phyloP scores from a whole-genome alignment of 2,797 vertebrate genomes.

The Esox lucius region DNA sequence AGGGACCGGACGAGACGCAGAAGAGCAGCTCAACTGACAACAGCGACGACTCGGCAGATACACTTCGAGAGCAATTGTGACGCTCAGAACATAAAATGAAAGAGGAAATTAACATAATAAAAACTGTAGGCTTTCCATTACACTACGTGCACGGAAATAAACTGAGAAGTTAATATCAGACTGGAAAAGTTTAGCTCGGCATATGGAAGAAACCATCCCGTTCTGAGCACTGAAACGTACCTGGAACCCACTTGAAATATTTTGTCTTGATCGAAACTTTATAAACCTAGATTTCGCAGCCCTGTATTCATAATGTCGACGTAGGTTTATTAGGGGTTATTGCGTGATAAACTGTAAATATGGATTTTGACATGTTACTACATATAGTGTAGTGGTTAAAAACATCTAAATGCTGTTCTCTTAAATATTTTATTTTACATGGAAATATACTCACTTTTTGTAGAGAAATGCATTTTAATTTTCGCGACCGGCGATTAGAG shows the following conservation, averaged over 20 bases:
- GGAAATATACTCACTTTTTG: too few species aligned
- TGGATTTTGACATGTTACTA: too few species aligned
- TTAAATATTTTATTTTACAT: too few species aligned
- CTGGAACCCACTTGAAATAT: conserved; percentile 77
- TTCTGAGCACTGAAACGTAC: conserved; percentile 40
- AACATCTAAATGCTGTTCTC: too few species aligned
- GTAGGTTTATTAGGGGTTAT: conserved; percentile 47
- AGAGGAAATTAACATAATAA: conserved; percentile 4
- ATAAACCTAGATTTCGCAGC: conserved; percentile 23
- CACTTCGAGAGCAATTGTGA: conserved; percentile 69
- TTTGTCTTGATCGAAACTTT: conserved; percentile 17
- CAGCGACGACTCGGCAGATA: conserved; percentile 75
- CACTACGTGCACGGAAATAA: conserved; percentile 54
- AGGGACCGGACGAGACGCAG: conserved; percentile 66
- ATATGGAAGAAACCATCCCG: conserved; percentile 33
- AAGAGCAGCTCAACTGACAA: conserved; percentile 64
- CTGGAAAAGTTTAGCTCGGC: background rate
- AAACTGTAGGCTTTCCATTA: background rate
- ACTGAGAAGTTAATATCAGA: background rate
- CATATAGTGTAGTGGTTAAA: too few species aligned
- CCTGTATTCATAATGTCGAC: conserved; percentile 27
- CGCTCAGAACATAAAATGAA: conserved; percentile 4
- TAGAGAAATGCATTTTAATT: background rate
- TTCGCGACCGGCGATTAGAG: too few species aligned
- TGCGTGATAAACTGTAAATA: background rate